Evolutionary conservation across 2,113 vertebrate genomes (phyloP), one percentile per base, ranked within the genome.

Genomic region (Rutilus rutilus): DNA sequence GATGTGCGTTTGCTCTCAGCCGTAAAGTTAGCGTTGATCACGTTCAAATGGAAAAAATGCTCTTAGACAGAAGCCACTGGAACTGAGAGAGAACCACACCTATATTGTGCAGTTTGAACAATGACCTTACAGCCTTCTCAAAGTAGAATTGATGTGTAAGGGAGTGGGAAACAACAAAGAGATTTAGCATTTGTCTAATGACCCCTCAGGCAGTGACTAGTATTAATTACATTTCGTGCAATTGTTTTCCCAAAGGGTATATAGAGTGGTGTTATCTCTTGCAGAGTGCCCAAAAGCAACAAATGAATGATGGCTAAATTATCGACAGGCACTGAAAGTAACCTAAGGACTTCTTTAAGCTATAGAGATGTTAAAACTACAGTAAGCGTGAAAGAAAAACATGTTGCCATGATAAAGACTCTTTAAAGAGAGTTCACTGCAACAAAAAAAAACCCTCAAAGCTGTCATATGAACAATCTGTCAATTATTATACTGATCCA

Each of bases 171-270:
- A 54, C 62, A 47, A 42, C 33, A 39, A 30, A 78, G 25, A 82
- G 39, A 10, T 50, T 60, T 73, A 78, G 47, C 27, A 71, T 71
- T 84, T 57, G 57, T 25, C 50, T 65, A 81, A 75, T n/a, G 77
- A 36, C 45, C 75, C 57, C 36, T 54, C 65, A 71, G 60, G 75
- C 86, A 83, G 50, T 62, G 12, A 54, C 67, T 57, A 50, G 19
- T 52, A 27, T 67, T 78, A 67, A 87, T 78, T 87, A 27, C 23
- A 74, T 62, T 59, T 78, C 21, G 17, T 73, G 67, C 60, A 50
- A 76, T 64, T 78, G 79, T 83, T 82, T 78, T 73, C 85, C 81
- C 45, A 84, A 67, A 75, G 79, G 76, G 60, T 71, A 33, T 30
- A 39, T 62, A 42, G 9, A 59, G 62, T 84, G 23, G 50, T 59